These are phyloP conservation scores for Battus philenor DNA, from an alignment of 1,140 invertebrate genomes.

Conservation along the genomic window DNA sequence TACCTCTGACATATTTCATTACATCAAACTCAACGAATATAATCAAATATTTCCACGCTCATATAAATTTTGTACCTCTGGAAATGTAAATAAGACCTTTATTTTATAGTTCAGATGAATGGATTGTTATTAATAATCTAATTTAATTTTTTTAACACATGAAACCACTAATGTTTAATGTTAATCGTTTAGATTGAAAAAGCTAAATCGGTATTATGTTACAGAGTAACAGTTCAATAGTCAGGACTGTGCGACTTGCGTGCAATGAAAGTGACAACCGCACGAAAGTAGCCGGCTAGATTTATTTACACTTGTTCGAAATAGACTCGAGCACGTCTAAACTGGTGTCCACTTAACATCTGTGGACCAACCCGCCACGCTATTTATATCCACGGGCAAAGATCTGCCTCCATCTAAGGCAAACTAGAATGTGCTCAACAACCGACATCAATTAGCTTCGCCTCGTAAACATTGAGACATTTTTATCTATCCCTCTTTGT, in stretches of 20 bases:
- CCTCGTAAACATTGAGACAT: constrained; percentile 45
- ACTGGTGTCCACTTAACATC: constrained; percentile 66
- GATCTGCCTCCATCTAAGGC: constrained; percentile 59
- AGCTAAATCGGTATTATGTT: too few relatives aligned
- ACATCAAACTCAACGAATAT: too few relatives aligned
- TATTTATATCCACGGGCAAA: constrained; percentile 61
- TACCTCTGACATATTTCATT: too few relatives aligned
- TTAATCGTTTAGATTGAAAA: too few relatives aligned
- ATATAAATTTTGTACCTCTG: too few relatives aligned
- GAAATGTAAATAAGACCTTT: too few relatives aligned
- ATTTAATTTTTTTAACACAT: too few relatives aligned
- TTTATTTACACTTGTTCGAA: constrained; percentile 72
- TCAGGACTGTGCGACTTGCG: constrained; percentile 37
- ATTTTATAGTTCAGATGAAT: too few relatives aligned
- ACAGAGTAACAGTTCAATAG: constrained; percentile 22
- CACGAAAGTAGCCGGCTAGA: constrained; percentile 64
- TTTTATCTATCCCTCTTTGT: constrained; percentile 49
- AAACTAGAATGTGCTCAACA: constrained; percentile 49
- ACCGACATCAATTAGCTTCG: constrained; percentile 45
- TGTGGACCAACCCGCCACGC: constrained; percentile 41
- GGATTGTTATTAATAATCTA: too few relatives aligned
- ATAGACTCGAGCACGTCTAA: constrained; percentile 64
- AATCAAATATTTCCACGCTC: too few relatives aligned
- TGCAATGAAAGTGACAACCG: constrained; percentile 68
- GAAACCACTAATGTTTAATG: too few relatives aligned